phyloP scores from a whole-genome alignment of 2,888 invertebrate species.

The Epiblema foenella region DNA sequence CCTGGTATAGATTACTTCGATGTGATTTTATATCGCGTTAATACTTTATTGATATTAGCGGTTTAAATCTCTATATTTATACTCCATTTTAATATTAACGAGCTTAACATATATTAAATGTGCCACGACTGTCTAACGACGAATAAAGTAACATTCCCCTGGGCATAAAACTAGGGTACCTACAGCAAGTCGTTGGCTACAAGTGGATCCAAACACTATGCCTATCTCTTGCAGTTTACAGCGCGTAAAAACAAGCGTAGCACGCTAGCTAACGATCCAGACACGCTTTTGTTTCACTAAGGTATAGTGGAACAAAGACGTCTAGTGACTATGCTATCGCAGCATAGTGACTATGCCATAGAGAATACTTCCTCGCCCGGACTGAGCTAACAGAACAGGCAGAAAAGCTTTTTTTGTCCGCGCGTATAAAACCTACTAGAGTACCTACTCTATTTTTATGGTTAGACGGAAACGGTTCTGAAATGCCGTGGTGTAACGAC shows the following conservation, averaged over 20 bases:
- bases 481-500: constrained; percentile 2
- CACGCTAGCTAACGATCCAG: constrained; percentile 54
- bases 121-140: background rate
- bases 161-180: constrained; percentile 22
- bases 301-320: constrained; percentile 4
- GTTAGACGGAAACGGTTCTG: constrained; percentile 17
- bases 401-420: constrained; percentile 41
- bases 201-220: constrained; percentile 50
- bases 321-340: no score
- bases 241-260: constrained; percentile 49
- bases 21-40: no score
- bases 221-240: constrained; percentile 55
- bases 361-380: constrained; percentile 27
- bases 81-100: background rate
- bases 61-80: no score
- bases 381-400: constrained; percentile 34
- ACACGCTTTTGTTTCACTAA: constrained; percentile 58
- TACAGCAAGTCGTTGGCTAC: constrained; percentile 18
- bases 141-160: constrained; percentile 30
- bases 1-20: background rate
- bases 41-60: no score
- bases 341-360: constrained; percentile 10
- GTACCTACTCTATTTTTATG: constrained; percentile 33
- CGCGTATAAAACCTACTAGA: constrained; percentile 31
- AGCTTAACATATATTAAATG: background rate